A percentile compares a stretch with the other conserved stretches of the same genome.
These are phyloP conservation scores for Daboia siamensis DNA, from an alignment of 2,113 vertebrate genomes.

Conservation along the genomic window DNA sequence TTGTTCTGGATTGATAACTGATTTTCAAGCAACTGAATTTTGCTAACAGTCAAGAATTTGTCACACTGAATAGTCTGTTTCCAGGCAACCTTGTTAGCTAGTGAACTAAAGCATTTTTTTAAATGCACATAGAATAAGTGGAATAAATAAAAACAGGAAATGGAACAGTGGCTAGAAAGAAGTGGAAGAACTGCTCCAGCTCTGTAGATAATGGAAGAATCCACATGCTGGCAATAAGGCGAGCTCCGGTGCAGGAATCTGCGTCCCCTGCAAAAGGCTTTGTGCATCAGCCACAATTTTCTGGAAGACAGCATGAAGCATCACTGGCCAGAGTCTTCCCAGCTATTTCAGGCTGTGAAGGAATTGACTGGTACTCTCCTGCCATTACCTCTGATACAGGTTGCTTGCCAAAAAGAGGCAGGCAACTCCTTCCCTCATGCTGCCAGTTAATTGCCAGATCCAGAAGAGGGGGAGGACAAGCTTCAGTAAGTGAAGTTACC, in stretches of 20 bases:
- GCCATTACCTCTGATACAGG: neutral
- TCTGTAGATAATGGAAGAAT: neutral
- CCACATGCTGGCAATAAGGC: neutral
- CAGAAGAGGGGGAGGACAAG: neutral
- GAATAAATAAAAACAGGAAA: neutral
- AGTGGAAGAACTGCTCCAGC: neutral
- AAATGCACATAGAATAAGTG: conserved; percentile 26
- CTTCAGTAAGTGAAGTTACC: neutral
- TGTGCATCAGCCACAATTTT: neutral
- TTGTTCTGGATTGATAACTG: neutral
- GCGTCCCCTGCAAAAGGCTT: too few species aligned
- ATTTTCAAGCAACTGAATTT: neutral
- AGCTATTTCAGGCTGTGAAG: neutral
- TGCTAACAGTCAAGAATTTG: neutral
- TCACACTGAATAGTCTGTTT: conserved; percentile 61
- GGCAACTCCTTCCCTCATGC: neutral
- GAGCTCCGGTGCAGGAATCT: neutral
- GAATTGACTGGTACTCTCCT: neutral
- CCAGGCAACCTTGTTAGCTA: conserved; percentile 54
- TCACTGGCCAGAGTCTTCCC: neutral
- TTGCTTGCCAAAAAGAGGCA: neutral
- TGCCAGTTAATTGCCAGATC: neutral
- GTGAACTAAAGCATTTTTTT: conserved; percentile 27
- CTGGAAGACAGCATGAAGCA: neutral
- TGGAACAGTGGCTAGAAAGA: neutral